Evolutionary conservation across 2,888 invertebrate species (phyloP), one percentile per base, ranked within the genome.

Genomic region (Thumatha senex): DNA sequence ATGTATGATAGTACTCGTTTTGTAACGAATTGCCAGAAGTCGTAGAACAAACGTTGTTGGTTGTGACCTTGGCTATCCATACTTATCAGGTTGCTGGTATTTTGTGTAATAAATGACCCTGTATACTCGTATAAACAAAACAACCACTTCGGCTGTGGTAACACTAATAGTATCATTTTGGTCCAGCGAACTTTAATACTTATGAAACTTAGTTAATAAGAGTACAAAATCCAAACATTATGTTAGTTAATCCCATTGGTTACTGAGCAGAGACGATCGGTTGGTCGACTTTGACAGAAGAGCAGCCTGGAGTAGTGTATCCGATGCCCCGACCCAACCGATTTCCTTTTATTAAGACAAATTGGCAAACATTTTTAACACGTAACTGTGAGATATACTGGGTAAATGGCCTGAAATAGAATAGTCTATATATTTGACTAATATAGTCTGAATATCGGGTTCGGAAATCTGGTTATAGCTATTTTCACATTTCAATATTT

Each of bases 291-390:
- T 76, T 82, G 82, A 84, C 79, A 77, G 80, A 81, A 72, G 64
- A 72, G 71, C 71, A 60, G 58, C 66, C 63, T 61, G 80, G 78
- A 81, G 82, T 81, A 82, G 70, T 73, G 67, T 71, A 70, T 74
- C 74, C 73, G 74, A 67, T 72, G 58, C 62, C 63, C 71, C 61
- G 64, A 64, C 73, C 76, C 72, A 63, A 75, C 71, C 77, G 72
- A 73, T 73, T 73, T 74, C 61, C 65, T 74, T 73, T 82, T 82
- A 82, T 81, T 80, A 80, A 80, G 83, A 82, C 76, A 77, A 82
- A 84, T 84, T 76, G 77, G 70, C 62, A 74, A 74, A 70, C 80
- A 81, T 82, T 83, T 82, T 80, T 81, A 79, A 78, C 75, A 67
- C 71, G 72, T 69, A 76, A 76, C 78, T 66, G 68, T 63, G 58